phyloP scores from a whole-genome alignment of 2,888 invertebrate species.

The Dryobotodes eremita region DNA sequence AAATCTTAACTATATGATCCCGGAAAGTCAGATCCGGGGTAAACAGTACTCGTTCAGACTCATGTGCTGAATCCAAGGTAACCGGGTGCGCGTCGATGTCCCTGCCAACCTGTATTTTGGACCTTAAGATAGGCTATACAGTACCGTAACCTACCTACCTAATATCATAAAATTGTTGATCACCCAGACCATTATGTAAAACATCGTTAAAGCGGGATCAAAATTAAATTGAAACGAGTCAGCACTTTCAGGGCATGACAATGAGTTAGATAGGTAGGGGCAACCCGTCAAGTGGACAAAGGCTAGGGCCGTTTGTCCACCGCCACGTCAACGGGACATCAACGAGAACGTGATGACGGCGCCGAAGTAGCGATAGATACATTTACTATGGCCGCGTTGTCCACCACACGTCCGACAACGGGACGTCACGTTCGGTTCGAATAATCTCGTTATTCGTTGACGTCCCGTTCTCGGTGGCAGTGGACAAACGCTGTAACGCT shows the following conservation, averaged over 20 bases:
- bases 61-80: too few species aligned
- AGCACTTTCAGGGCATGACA: conserved; percentile 40
- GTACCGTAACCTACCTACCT: background rate
- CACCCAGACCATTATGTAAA: conserved; percentile 12
- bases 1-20: too few species aligned
- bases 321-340: background rate
- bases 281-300: conserved; percentile 28
- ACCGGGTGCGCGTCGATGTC: too few species aligned
- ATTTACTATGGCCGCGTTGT: background rate
- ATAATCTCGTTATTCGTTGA: background rate
- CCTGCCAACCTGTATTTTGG: background rate
- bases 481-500: background rate
- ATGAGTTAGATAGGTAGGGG: conserved; percentile 30
- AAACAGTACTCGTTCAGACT: too few species aligned
- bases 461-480: background rate
- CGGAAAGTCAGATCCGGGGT: too few species aligned
- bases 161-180: conserved; percentile 10
- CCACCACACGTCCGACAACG: background rate
- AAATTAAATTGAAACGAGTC: conserved; percentile 57
- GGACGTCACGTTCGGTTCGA: background rate
- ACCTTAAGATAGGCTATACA: background rate
- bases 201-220: conserved; percentile 31
- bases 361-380: background rate
- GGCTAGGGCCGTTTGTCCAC: background rate
- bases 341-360: background rate